Evolutionary conservation across 2,113 vertebrate genomes (phyloP).

Genomic region (Sceloporus undulatus): DNA sequence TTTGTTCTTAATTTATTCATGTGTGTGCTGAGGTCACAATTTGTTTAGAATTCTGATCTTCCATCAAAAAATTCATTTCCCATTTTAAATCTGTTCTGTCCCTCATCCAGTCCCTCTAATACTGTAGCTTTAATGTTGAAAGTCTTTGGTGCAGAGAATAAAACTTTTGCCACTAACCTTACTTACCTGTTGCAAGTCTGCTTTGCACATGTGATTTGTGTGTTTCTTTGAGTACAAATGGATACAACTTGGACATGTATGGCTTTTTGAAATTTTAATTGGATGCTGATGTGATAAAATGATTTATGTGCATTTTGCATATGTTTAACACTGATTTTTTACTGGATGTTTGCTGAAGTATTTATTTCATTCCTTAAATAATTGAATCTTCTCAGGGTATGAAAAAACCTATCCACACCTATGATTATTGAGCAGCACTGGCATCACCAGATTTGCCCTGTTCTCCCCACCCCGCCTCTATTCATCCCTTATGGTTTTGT

Average conservation of each 20-base stretch:
- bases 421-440: constrained; percentile 5
- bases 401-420: constrained; percentile 24
- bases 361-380: constrained; percentile 59
- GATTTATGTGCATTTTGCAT: constrained; percentile 5
- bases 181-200: constrained; percentile 59
- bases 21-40: constrained; percentile 62
- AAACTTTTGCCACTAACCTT: constrained; percentile 67
- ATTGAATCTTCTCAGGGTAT: constrained; percentile 46
- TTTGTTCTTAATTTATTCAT: constrained; percentile 60
- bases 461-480: too few species aligned
- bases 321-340: constrained; percentile 24
- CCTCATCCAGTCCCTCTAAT: constrained; percentile 37
- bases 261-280: constrained; percentile 46
- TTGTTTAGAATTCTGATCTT: constrained; percentile 63
- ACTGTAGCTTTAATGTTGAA: constrained; percentile 60
- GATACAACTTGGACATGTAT: constrained; percentile 37
- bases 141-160: constrained; percentile 65
- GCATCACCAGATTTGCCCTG: too few species aligned
- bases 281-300: constrained; percentile 38
- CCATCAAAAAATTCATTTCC: constrained; percentile 63
- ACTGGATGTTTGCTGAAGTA: constrained; percentile 35
- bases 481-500: too few species aligned
- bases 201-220: constrained; percentile 58
- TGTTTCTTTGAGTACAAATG: constrained; percentile 61
- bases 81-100: constrained; percentile 53